These are phyloP conservation scores for Brachyrhaphis roseni DNA, from an alignment of 2,797 vertebrate species.

Conservation along the genomic window DNA sequence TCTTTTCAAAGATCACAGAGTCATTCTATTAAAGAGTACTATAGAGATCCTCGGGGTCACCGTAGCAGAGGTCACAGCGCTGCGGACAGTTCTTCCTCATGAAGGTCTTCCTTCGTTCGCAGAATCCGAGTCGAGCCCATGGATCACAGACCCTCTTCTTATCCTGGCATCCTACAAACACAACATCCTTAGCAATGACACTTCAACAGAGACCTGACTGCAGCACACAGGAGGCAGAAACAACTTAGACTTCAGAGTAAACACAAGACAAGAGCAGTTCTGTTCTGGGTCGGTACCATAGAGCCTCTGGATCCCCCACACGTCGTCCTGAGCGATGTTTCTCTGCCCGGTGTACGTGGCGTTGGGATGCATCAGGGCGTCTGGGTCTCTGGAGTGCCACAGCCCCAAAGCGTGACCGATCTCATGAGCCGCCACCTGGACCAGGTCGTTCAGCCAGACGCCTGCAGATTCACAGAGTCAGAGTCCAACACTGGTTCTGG, in stretches of 20 bases:
- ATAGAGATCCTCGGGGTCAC: constrained; percentile 29
- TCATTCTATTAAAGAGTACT: not conserved
- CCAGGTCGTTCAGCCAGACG: constrained; percentile 88
- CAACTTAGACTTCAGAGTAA: not conserved
- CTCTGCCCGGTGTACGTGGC: constrained; percentile 86
- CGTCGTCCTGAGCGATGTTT: constrained; percentile 82
- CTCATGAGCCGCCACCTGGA: constrained; percentile 88
- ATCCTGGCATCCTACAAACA: constrained; percentile 78
- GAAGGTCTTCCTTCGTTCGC: constrained; percentile 78
- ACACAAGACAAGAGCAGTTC: not conserved
- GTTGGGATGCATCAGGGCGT: constrained; percentile 87
- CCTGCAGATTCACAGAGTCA: constrained; percentile 63
- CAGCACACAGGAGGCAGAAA: not conserved
- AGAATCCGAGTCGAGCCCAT: constrained; percentile 84
- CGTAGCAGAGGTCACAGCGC: constrained; percentile 82
- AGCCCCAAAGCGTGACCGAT: constrained; percentile 86
- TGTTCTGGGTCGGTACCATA: constrained; percentile 71
- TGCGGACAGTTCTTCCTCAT: constrained; percentile 85
- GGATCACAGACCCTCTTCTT: constrained; percentile 82
- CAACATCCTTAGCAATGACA: not conserved
- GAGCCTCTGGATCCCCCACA: constrained; percentile 86
- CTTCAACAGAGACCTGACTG: not conserved
- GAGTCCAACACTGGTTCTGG: not conserved
- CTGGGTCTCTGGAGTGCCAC: constrained; percentile 84
- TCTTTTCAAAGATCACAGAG: not conserved